phyloP scores from a whole-genome alignment of 2,888 invertebrate species.

The Drosophila helvetica region DNA sequence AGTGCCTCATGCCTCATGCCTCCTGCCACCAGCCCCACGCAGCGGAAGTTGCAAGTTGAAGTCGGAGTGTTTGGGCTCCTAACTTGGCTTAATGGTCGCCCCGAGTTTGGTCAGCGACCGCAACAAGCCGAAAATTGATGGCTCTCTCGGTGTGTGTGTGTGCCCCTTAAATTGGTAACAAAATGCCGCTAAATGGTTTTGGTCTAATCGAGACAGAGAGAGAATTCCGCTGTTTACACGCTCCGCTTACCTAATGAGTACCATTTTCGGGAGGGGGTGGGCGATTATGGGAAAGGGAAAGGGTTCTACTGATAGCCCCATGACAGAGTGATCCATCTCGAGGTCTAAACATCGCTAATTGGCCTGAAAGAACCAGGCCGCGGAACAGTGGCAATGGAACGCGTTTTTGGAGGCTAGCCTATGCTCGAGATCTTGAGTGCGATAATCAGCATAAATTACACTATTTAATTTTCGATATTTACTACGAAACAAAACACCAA shows the following conservation, averaged over 20 bases:
- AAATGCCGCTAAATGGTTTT: constrained; percentile 66
- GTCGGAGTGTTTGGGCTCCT: constrained; percentile 16
- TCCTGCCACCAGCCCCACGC: constrained; percentile 32
- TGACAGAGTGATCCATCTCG: constrained; percentile 20
- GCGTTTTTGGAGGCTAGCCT: too few species aligned
- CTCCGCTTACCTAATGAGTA: constrained; percentile 73
- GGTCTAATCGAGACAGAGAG: constrained; percentile 52
- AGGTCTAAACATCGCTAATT: background rate
- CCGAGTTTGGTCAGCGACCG: constrained; percentile 67
- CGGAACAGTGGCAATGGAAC: background rate
- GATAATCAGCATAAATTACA: background rate
- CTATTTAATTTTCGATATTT: too few species aligned
- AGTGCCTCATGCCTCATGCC: constrained; percentile 25
- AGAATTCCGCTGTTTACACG: constrained; percentile 73
- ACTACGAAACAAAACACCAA: too few species aligned
- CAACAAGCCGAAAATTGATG: constrained; percentile 38
- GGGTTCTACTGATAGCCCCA: constrained; percentile 21
- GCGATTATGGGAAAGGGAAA: background rate
- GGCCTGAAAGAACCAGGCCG: background rate
- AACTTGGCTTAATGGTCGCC: constrained; percentile 62
- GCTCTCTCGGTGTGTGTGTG: background rate
- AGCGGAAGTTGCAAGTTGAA: constrained; percentile 43
- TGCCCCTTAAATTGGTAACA: constrained; percentile 29
- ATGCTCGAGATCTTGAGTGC: background rate
- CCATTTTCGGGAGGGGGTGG: background rate